Base-by-base conservation (phyloP, 2,797 vertebrate genomes). In the Cephalopachus bancanus region DNA sequence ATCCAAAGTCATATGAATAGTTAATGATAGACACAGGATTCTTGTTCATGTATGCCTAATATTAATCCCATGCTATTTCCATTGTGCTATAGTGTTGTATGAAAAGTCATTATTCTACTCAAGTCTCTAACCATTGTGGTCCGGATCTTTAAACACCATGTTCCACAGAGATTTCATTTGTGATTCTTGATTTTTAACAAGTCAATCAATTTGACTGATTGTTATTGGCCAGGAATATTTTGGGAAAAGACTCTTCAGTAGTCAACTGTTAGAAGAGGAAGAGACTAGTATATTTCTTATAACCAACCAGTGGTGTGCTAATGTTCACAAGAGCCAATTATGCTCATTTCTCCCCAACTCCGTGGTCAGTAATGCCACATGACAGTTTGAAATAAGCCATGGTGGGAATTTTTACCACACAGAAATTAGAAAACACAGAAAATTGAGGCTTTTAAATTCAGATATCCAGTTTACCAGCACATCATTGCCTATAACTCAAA, bases 401-500 rank as follows among this genome's bases (percentile, higher is more conserved):
- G 1, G 19, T 64, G 53, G 53, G 5, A 0, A 10, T 37, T 57
- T 53, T 59, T 14, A 83, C 5, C 17, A 62, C 28, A 16, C 16
- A 67, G 64, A 83, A 92, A 84, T 74, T 24, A 88, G 37, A 12
- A 59, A 75, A 17, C 30, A 51, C 33, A 26, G 59, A 67, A 26
- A 80, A 64, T 9, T 9, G 49, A 28, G 71, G 60, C 20, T 72
- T 59, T 81, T 78, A 51, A 57, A 80, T n/a, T 65, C 60, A 53
- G 17, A 59, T 53, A 71, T 19, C 15, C 60, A 44, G 15, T 78
- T 93, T 75, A 64, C 49, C 75, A 92, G n/a, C 5, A n/a, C 75
- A n/a, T n/a, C 51, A 28, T 91, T 76, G 19, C n/a, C 89, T 85
- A 22, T 53, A 76, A 71, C 30, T 93, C 67, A 71, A 64, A 87